phyloP scores from a whole-genome alignment of 2,888 invertebrate genomes.

The Halictus ligatus region DNA sequence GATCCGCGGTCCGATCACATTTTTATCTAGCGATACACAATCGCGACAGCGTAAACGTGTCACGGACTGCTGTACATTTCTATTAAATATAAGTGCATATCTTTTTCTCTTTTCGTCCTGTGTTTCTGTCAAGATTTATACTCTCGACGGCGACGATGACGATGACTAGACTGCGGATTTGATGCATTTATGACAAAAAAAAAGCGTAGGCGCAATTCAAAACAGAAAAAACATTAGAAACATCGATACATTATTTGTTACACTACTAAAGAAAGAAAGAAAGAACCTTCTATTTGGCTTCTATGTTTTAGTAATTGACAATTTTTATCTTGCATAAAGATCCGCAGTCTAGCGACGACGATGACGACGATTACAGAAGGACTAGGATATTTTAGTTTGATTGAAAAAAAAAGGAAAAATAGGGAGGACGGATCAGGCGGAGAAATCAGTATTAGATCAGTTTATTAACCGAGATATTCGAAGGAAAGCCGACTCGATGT shows the following conservation, averaged over 20 bases:
- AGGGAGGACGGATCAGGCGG: neutral
- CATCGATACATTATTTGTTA: neutral
- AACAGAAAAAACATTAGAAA: neutral
- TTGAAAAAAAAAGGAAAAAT: neutral
- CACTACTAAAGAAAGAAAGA: neutral
- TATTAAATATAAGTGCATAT: constrained; percentile 50
- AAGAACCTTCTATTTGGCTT: neutral
- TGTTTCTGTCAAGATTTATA: constrained; percentile 39
- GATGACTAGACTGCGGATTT: neutral
- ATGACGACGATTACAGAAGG: neutral
- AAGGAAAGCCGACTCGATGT: neutral
- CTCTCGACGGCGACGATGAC: neutral
- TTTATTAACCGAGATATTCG: neutral
- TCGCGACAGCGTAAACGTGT: constrained; percentile 31
- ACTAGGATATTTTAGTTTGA: neutral
- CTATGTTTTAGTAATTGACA: neutral
- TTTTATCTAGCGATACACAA: constrained; percentile 31
- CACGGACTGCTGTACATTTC: constrained; percentile 50
- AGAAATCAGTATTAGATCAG: constrained; percentile 40
- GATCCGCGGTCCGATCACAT: constrained; percentile 15
- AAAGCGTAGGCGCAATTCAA: neutral
- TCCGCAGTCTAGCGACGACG: neutral
- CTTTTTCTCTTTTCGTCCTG: constrained; percentile 32
- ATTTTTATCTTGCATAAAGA: neutral
- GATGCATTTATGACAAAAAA: neutral